phyloP scores from a whole-genome alignment of 1,140 invertebrate species.

The Drosophila littoralis region DNA sequence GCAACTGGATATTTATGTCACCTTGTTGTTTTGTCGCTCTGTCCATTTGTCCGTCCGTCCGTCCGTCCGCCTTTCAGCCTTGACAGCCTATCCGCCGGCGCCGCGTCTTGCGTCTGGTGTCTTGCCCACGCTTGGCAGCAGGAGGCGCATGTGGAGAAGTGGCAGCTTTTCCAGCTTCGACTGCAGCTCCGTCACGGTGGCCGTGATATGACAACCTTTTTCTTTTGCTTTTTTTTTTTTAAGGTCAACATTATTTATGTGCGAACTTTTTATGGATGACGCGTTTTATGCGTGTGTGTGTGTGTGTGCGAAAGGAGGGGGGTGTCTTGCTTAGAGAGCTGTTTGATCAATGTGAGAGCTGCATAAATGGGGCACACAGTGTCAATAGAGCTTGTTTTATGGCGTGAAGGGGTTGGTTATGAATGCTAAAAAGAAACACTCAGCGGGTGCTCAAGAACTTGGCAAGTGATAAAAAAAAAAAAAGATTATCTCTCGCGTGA shows the following conservation, averaged over 20 bases:
- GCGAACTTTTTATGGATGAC: constrained; percentile 52
- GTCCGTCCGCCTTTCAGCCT: constrained; percentile 9
- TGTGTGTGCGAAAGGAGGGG: constrained; percentile 14
- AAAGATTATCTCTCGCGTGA: not conserved
- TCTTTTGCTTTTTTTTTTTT: constrained; percentile 39
- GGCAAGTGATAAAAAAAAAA: no score
- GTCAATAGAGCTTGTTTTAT: constrained; percentile 16
- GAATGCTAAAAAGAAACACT: not conserved
- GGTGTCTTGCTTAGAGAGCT: constrained; percentile 22
- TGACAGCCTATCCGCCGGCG: constrained; percentile 8
- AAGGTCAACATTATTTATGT: constrained; percentile 78
- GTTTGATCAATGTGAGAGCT: constrained; percentile 44
- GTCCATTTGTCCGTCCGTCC: constrained; percentile 13
- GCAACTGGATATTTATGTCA: constrained; percentile 80
- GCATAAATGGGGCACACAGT: not conserved
- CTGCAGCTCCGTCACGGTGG: constrained; percentile 35
- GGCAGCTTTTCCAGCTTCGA: constrained; percentile 27
- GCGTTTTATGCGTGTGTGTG: constrained; percentile 16
- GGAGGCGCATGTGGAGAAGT: constrained; percentile 3
- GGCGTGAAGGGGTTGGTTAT: not conserved
- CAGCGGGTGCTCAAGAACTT: not conserved
- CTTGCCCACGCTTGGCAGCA: not conserved
- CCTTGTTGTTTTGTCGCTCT: constrained; percentile 59
- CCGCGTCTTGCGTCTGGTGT: not conserved
- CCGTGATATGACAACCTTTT: constrained; percentile 61